Evolutionary conservation across 2,113 vertebrate genomes (phyloP).

Genomic region (Daphoenositta chrysoptera): DNA sequence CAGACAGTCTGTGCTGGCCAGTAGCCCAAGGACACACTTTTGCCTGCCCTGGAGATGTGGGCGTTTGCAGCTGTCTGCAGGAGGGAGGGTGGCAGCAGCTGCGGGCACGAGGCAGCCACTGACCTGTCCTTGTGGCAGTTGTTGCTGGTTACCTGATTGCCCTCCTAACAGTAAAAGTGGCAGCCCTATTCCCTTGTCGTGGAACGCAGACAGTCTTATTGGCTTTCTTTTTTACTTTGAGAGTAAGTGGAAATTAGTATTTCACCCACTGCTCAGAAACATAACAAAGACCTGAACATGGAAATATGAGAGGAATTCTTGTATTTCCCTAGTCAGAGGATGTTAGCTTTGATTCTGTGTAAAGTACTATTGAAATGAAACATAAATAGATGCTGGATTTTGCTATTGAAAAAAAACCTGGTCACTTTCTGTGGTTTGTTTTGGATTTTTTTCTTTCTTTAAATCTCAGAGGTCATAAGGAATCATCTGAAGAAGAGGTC

Average conservation of each 20-base stretch:
- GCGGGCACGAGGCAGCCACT: not conserved
- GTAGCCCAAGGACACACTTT: not conserved
- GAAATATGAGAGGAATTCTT: not conserved
- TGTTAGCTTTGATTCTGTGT: not conserved
- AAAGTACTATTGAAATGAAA: not conserved
- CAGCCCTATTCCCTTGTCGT: not conserved
- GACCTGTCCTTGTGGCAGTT: not conserved
- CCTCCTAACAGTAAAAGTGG: not conserved
- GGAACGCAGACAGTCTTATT: not conserved
- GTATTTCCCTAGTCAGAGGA: not conserved
- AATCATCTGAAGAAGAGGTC: slow-evolving; percentile 69
- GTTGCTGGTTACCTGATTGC: not conserved
- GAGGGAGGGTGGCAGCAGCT: not conserved
- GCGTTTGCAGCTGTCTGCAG: not conserved
- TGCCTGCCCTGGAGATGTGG: not conserved
- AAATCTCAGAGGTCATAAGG: slow-evolving; percentile 62
- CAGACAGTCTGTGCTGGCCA: not conserved
- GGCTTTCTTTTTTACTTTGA: not conserved
- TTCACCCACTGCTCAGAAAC: not conserved
- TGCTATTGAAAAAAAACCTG: not conserved
- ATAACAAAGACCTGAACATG: not conserved
- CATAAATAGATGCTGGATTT: not conserved
- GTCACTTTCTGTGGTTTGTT: not conserved
- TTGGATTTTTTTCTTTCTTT: not conserved
- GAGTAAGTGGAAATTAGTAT: not conserved